Percentiles rank a stretch among this genome's conserved stretches.
Evolutionary conservation across 2,113 vertebrate species (phyloP).

Genomic region (Ginglymostoma cirratum): DNA sequence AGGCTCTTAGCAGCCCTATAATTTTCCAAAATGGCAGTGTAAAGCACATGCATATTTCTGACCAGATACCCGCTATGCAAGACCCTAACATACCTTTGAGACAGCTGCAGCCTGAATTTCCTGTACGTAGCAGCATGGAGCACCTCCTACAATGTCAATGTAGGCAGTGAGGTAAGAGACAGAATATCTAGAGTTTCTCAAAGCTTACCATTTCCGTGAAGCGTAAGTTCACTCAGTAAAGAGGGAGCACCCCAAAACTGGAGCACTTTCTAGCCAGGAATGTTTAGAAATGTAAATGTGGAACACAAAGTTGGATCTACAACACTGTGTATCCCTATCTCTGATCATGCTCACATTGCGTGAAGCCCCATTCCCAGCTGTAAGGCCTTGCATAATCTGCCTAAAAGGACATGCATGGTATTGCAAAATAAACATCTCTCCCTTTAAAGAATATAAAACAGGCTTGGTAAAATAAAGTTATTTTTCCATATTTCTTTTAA

Average conservation of each 20-base stretch:
- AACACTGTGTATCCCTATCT: not conserved
- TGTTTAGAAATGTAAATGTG: not conserved
- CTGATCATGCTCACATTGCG: not conserved
- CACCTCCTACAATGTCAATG: not conserved
- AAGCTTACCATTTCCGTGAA: not conserved
- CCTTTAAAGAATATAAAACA: not conserved
- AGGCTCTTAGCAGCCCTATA: not conserved
- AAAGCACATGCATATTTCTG: not conserved
- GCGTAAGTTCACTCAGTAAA: not conserved
- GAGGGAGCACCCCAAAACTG: not conserved
- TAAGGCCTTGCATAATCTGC: not conserved
- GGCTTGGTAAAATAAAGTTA: not conserved
- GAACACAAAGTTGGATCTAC: not conserved
- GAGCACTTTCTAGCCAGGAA: not conserved
- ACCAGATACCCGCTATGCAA: not conserved
- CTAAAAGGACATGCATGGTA: not conserved
- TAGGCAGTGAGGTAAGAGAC: not conserved
- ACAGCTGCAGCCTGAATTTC: not conserved
- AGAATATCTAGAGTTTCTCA: not conserved
- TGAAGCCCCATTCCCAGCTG: not conserved
- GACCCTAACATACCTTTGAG: not conserved
- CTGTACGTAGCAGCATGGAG: not conserved
- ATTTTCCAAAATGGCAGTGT: not conserved
- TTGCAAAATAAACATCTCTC: constrained; percentile 25
- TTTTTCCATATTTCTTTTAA: not conserved